Conservation (phyloP, 2,888 invertebrate genomes). For the Athrips mouffetella region DNA sequence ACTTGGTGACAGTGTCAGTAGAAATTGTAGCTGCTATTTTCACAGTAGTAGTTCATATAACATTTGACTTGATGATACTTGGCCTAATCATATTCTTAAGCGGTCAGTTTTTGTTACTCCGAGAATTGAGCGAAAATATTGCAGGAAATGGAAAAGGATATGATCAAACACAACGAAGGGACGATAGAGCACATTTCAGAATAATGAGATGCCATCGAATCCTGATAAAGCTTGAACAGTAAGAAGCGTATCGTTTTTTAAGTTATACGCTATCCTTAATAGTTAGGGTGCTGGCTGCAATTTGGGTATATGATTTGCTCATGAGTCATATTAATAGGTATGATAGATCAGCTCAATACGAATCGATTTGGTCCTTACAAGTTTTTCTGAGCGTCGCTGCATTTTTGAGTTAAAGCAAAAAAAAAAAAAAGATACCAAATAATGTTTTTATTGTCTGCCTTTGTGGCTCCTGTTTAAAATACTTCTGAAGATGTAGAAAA, state of each 20-base stretch:
- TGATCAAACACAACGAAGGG: conserved; percentile 33
- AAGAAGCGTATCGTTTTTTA: conserved; percentile 30
- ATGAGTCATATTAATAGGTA: no score
- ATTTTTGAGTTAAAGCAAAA: no score
- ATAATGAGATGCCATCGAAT: conserved; percentile 48
- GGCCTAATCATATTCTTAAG: conserved; percentile 59
- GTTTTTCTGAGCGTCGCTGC: no score
- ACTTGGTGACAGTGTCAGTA: conserved; percentile 35
- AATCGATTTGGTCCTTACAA: no score
- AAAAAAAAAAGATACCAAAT: no score
- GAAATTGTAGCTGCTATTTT: conserved; percentile 48
- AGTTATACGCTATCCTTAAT: background rate
- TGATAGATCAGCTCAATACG: no score
- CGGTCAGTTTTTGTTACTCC: conserved; percentile 50
- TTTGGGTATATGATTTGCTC: no score
- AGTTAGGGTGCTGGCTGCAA: no score
- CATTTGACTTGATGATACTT: conserved; percentile 50
- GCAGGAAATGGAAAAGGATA: conserved; percentile 41
- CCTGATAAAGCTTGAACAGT: conserved; percentile 45
- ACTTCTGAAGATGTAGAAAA: no score
- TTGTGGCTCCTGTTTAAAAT: no score
- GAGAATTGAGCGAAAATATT: conserved; percentile 42
- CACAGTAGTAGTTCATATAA: conserved; percentile 47
- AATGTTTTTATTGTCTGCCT: no score
- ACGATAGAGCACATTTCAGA: conserved; percentile 45